Percentiles rank a stretch among this genome's conserved stretches.
Evolutionary conservation across 2,113 vertebrate species (phyloP).

Genomic region (Mobula birostris): DNA sequence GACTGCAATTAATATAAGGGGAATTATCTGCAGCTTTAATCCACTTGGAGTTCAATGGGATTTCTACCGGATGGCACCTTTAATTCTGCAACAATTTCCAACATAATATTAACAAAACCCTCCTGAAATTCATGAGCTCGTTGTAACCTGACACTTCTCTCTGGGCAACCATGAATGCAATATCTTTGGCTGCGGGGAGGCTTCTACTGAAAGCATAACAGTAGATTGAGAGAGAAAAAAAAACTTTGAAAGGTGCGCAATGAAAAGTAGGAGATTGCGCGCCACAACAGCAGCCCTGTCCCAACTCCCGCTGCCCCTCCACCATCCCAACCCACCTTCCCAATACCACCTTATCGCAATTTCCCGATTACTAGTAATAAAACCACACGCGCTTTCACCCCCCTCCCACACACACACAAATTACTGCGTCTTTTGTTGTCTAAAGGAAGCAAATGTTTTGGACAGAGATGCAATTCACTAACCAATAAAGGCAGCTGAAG

Average conservation of each 20-base stretch:
- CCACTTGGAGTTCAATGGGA: neutral
- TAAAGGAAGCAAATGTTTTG: neutral
- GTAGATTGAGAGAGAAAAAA: neutral
- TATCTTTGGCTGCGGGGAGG: neutral
- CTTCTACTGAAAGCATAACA: slow-evolving; percentile 1
- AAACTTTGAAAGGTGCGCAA: neutral
- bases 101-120: neutral
- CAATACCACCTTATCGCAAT: too few relatives aligned
- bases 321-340: neutral
- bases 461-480: neutral
- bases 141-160: neutral
- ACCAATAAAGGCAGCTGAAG: slow-evolving; percentile 15
- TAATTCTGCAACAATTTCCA: neutral
- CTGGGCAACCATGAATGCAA: neutral
- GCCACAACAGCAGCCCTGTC: neutral
- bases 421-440: too few relatives aligned
- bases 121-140: neutral
- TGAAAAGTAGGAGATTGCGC: neutral
- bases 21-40: neutral
- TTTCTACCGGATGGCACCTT: neutral
- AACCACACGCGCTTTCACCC: neutral
- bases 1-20: neutral
- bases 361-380: too few relatives aligned
- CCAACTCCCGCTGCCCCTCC: too few relatives aligned
- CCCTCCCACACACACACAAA: neutral